A percentile compares a stretch with the other conserved stretches of the same genome.
Conservation (phyloP, 2,888 invertebrate genomes). For the Callosobruchus maculatus region DNA sequence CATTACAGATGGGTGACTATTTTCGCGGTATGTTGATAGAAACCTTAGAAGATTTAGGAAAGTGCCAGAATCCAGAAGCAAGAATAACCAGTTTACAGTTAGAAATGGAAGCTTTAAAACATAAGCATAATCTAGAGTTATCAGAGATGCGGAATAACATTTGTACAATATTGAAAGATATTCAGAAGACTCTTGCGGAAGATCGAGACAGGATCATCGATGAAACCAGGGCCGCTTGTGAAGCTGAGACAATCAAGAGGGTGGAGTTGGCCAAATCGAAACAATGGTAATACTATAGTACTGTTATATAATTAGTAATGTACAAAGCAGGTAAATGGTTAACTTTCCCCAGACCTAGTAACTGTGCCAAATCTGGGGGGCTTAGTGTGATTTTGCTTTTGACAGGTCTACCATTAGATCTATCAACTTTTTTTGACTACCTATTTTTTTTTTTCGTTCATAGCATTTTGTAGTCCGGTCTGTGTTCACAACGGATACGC, state of each 20-base stretch:
- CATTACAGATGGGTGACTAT: conserved; percentile 61
- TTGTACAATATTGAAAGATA: conserved; percentile 41
- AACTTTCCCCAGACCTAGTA: too few species aligned
- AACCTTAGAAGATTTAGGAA: conserved; percentile 60
- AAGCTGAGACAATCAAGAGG: conserved; percentile 66
- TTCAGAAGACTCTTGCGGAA: conserved; percentile 42
- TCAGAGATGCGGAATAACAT: conserved; percentile 54
- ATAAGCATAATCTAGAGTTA: conserved; percentile 72
- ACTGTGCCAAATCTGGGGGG: too few species aligned
- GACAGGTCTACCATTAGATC: too few species aligned
- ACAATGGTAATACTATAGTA: conserved; percentile 64
- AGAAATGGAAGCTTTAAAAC: conserved; percentile 67
- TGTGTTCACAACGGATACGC: too few species aligned
- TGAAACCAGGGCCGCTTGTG: conserved; percentile 64
- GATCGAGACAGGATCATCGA: conserved; percentile 64
- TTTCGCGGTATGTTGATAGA: conserved; percentile 69
- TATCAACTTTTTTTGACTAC: too few species aligned
- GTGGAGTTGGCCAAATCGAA: conserved; percentile 79
- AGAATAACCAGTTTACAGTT: conserved; percentile 59
- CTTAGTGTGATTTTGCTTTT: too few species aligned
- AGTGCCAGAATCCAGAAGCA: conserved; percentile 55
- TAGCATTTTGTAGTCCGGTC: too few species aligned
- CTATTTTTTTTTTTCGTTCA: too few species aligned
- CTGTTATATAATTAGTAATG: too few species aligned
- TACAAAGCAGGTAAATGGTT: too few species aligned